Percentiles rank a stretch among this genome's conserved stretches.
Conservation (phyloP, 2,113 vertebrate species). For the Phalacrocorax aristotelis region DNA sequence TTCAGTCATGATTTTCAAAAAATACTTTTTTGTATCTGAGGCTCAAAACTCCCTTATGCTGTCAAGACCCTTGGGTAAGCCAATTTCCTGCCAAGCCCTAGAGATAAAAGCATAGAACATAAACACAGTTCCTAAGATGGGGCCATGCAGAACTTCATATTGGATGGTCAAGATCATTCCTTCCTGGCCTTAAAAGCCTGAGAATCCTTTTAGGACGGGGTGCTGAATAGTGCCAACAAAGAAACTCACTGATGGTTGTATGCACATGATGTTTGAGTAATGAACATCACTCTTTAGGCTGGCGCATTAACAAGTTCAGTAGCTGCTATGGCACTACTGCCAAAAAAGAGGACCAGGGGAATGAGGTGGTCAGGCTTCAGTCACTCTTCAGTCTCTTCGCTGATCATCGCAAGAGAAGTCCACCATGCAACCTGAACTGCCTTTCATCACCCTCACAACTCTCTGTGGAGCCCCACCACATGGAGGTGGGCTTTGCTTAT, state of each 20-base stretch:
- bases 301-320: neutral
- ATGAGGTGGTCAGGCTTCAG: neutral
- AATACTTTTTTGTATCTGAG: neutral
- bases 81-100: neutral
- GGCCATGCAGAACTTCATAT: neutral
- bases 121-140: neutral
- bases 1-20: neutral
- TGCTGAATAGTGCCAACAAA: neutral
- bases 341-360: neutral
- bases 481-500: neutral
- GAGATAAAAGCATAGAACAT: neutral
- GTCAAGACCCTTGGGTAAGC: neutral
- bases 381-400: neutral
- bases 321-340: neutral
- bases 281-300: neutral
- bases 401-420: neutral
- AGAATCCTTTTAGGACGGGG: neutral
- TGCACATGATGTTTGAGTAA: neutral
- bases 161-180: neutral
- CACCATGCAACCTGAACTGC: neutral
- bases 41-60: neutral
- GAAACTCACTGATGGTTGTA: neutral
- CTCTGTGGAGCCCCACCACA: neutral
- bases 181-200: neutral
- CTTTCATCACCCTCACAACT: neutral